Base-by-base conservation (phyloP, 2,797 vertebrate genomes). In the Pithecia hirsuta region DNA sequence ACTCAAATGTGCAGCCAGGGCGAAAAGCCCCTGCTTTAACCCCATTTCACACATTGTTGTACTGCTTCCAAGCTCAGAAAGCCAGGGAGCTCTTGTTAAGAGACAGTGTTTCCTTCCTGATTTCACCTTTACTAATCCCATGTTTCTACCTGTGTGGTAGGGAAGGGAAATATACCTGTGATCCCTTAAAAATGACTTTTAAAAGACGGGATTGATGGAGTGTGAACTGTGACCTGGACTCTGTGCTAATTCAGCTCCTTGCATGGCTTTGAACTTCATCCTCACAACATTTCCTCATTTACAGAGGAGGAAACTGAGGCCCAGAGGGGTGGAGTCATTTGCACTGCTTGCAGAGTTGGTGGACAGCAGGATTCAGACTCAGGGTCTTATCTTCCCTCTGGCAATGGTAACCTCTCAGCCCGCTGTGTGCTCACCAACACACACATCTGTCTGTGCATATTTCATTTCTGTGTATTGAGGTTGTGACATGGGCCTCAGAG, bases 391-490 rank as follows among this genome's bases (percentile, higher is more conserved):
- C 39, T 61, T 26, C 14, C 36, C 7, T 59, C 57, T 0, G 59
- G 22, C 48, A 5, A 26, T 0, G 0, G 19, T 26, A 2, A 64
- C 17, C 1, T 1, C 48, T 46, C 4, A 0, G 75, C 44, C 17
- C 13, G 36, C 64, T 22, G 22, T 4, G 39, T 33, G 19, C 50
- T 67, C 36, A 67, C 72, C 72, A 36, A 57, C 57, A 46, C 44
- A 1, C 30, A 12, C 8, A 0, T 20, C 70, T 14, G 30, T n/a
- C n/a, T 8, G 20, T 1, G 7, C 0, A 1, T 44, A 33, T 11
- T 64, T 79, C 57, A 30, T 76, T 67, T 82, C 85, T 64, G 48
- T 36, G 39, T 48, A 11, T 8, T 50, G 57, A 84, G 52, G 2
- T 33, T 10, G 30, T 30, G 59, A 22, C 44, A 12, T 1, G n/a